These are phyloP conservation scores for Labia minor DNA, from an alignment of 2,888 invertebrate species.

Conservation along the genomic window DNA sequence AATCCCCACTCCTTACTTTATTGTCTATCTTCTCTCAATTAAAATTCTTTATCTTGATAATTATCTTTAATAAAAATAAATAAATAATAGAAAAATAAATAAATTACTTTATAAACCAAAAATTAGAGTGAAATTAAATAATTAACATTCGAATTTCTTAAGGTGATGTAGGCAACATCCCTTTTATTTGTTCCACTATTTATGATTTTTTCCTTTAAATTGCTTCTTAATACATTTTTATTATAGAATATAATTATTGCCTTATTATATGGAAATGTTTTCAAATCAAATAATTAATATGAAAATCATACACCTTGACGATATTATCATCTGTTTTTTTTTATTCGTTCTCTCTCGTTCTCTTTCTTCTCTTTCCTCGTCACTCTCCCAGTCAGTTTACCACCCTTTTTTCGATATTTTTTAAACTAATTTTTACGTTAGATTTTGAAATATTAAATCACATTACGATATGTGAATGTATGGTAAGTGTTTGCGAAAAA, in stretches of 20 bases:
- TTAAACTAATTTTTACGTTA: too few species aligned
- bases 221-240: neutral
- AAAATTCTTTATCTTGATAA: neutral
- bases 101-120: too few species aligned
- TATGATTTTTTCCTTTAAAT: neutral
- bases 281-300: slow-evolving; percentile 1
- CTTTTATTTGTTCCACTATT: too few species aligned
- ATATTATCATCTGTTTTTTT: neutral
- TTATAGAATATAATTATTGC: neutral
- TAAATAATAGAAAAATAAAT: neutral
- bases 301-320: neutral
- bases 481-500: too few species aligned
- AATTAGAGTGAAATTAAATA: too few species aligned
- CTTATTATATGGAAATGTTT: neutral
- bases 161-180: too few species aligned
- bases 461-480: too few species aligned
- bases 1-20: neutral
- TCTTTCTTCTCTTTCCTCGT: neutral
- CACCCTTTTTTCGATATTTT: slow-evolving; percentile 15
- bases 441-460: too few species aligned
- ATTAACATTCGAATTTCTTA: too few species aligned
- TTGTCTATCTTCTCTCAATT: neutral
- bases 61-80: neutral
- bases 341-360: neutral
- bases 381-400: neutral